Evolutionary conservation across 2,888 invertebrate species (phyloP).

Genomic region (Lasioglossum villosulum): DNA sequence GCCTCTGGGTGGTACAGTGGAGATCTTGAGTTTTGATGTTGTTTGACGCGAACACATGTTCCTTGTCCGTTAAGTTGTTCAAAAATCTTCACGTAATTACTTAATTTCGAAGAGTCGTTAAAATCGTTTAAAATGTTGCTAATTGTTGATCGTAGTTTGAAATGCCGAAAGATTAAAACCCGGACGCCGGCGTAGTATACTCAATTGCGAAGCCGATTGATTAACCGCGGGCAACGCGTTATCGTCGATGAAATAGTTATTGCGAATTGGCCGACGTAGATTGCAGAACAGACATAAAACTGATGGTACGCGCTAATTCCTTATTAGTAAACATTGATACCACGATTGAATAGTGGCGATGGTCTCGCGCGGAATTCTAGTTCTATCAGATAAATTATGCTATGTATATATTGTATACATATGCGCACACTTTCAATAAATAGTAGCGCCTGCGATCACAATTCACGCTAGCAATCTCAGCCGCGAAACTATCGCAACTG

Average conservation of each 20-base stretch:
- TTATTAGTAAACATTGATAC: slow-evolving; percentile 67
- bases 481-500: not conserved
- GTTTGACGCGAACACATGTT: not conserved
- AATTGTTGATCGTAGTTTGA: not conserved
- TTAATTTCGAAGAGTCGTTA: not conserved
- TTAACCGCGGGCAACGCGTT: not conserved
- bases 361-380: slow-evolving; percentile 35
- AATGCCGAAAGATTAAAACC: not conserved
- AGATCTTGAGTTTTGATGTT: not conserved
- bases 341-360: slow-evolving; percentile 40
- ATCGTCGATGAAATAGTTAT: slow-evolving; percentile 45
- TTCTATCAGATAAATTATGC: slow-evolving; percentile 31
- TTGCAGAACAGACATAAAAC: slow-evolving; percentile 42
- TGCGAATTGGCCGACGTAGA: not conserved
- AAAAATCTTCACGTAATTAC: not conserved
- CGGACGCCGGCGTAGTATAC: not conserved
- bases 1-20: not conserved
- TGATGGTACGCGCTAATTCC: slow-evolving; percentile 62
- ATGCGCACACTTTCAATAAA: not conserved
- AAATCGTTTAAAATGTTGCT: not conserved
- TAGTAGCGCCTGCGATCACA: not conserved
- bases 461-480: not conserved
- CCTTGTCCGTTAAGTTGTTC: not conserved
- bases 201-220: not conserved
- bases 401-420: slow-evolving; percentile 5